These are phyloP conservation scores for Erethizon dorsatum DNA, from an alignment of 2,797 vertebrate genomes.

Conservation along the genomic window DNA sequence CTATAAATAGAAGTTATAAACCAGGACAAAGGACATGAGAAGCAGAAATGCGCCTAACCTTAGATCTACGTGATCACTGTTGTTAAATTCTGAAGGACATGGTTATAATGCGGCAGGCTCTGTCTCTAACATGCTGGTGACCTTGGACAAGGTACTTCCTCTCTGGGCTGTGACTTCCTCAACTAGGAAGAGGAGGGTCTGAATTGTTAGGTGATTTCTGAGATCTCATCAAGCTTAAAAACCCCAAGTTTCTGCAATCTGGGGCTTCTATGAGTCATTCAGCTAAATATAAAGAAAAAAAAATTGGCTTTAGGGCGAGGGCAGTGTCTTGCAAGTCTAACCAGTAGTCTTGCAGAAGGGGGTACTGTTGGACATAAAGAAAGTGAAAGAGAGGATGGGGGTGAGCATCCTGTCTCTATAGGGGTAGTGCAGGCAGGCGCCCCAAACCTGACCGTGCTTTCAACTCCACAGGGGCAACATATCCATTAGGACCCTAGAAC, in stretches of 20 bases:
- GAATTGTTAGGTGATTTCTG: conserved; percentile 16
- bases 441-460: background rate
- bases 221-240: conserved; percentile 45
- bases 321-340: background rate
- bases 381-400: background rate
- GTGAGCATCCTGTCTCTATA: background rate
- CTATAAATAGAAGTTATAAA: conserved; percentile 24
- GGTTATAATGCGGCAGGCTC: background rate
- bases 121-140: background rate
- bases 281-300: background rate
- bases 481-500: background rate
- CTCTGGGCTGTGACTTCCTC: background rate
- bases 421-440: accelerated
- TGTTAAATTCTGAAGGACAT: background rate
- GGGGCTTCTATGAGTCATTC: background rate
- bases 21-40: background rate
- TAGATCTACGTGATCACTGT: background rate
- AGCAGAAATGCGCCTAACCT: background rate
- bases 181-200: background rate
- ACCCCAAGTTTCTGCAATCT: background rate
- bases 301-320: background rate
- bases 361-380: background rate
- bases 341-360: background rate
- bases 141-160: background rate
- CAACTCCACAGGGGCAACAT: background rate